A percentile compares a stretch with the other conserved stretches of the same genome.
phyloP scores from a whole-genome alignment of 2,113 vertebrate species.

The Scomber colias region DNA sequence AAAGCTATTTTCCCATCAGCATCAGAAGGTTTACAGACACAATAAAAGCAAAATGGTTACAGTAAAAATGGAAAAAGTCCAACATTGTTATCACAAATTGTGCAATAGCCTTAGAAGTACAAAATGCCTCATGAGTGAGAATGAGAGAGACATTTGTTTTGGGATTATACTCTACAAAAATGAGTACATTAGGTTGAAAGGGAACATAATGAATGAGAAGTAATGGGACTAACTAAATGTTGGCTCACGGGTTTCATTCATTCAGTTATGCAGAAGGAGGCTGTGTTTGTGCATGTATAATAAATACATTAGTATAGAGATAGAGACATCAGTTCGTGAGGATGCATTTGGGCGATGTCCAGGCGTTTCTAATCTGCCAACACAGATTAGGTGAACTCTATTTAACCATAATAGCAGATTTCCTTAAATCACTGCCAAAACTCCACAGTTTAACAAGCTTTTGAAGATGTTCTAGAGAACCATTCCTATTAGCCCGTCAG shows the following conservation, averaged over 20 bases:
- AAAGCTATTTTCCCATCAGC: slow-evolving; percentile 59
- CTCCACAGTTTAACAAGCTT: slow-evolving; percentile 76
- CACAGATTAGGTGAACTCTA: slow-evolving; percentile 79
- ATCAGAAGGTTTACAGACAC: slow-evolving; percentile 57
- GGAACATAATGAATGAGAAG: slow-evolving; percentile 31
- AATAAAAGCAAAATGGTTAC: slow-evolving; percentile 48
- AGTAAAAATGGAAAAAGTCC: slow-evolving; percentile 14
- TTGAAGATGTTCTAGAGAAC: slow-evolving; percentile 77
- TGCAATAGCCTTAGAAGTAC: slow-evolving; percentile 43
- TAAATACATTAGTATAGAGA: slow-evolving; percentile 61
- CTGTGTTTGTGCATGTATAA: slow-evolving; percentile 49
- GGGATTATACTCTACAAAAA: slow-evolving; percentile 3
- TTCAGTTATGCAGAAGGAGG: slow-evolving; percentile 33
- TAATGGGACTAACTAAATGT: slow-evolving; percentile 26
- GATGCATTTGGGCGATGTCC: slow-evolving; percentile 67
- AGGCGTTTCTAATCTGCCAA: slow-evolving; percentile 77
- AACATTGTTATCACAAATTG: slow-evolving; percentile 33
- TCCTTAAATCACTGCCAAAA: slow-evolving; percentile 81
- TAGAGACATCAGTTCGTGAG: slow-evolving; percentile 46
- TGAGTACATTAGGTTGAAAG: slow-evolving; percentile 5
- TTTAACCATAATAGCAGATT: slow-evolving; percentile 79
- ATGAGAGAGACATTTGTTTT: background rate
- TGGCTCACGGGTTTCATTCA: slow-evolving; percentile 51
- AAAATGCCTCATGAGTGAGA: slow-evolving; percentile 29
- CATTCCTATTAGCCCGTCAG: slow-evolving; percentile 75